Conservation (phyloP, 2,888 invertebrate genomes). For the Dastarcus helophoroides region DNA sequence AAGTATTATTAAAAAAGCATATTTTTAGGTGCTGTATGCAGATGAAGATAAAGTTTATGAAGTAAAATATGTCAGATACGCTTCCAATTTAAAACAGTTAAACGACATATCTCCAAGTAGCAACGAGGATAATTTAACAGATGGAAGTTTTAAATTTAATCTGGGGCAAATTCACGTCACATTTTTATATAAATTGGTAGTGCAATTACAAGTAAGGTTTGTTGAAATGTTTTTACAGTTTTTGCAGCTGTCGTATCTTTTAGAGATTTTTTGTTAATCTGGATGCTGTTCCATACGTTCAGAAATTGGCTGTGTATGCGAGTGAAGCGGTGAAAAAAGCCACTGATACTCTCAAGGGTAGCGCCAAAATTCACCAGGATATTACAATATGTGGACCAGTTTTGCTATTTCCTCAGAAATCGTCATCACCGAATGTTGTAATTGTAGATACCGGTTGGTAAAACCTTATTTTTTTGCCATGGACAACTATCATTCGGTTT, state of each 20-base stretch:
- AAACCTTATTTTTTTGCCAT: background rate
- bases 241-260: slow-evolving; percentile 11
- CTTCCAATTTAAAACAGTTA: slow-evolving; percentile 43
- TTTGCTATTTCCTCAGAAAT: slow-evolving; percentile 65
- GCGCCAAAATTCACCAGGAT: slow-evolving; percentile 31
- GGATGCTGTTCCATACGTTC: slow-evolving; percentile 28
- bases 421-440: slow-evolving; percentile 64
- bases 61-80: slow-evolving; percentile 62
- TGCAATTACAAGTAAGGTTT: slow-evolving; percentile 49
- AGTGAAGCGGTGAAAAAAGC: slow-evolving; percentile 21
- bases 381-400: slow-evolving; percentile 54
- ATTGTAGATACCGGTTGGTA: slow-evolving; percentile 58
- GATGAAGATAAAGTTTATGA: slow-evolving; percentile 74
- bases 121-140: slow-evolving; percentile 44
- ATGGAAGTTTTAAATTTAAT: slow-evolving; percentile 58
- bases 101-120: slow-evolving; percentile 39
- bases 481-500: no score
- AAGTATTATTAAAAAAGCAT: no score
- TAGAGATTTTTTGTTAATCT: slow-evolving; percentile 33
- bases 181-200: slow-evolving; percentile 50
- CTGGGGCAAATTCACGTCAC: slow-evolving; percentile 63
- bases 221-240: background rate
- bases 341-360: slow-evolving; percentile 31
- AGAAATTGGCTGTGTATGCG: slow-evolving; percentile 18
- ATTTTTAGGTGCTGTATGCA: slow-evolving; percentile 53